phyloP scores from a whole-genome alignment of 2,797 vertebrate genomes.

The Cynodonichthys magdalenae region DNA sequence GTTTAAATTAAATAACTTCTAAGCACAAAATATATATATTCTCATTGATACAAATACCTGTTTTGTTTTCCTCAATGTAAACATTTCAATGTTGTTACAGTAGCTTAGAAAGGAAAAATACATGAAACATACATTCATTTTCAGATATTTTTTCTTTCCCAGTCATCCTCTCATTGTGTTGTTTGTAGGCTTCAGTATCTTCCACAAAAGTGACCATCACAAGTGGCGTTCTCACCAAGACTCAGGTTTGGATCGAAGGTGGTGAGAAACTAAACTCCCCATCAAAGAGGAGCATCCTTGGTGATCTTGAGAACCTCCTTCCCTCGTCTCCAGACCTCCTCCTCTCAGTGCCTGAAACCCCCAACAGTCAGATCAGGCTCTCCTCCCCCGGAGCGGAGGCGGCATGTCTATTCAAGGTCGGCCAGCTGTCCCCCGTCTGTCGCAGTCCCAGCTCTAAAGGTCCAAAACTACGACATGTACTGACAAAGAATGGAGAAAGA shows the following conservation, averaged over 20 bases:
- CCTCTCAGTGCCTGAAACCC: conserved; percentile 72
- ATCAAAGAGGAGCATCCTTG: conserved; percentile 49
- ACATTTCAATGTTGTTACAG: too few species aligned
- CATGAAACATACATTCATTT: neutral
- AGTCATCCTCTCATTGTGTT: conserved; percentile 8
- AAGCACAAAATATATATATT: neutral
- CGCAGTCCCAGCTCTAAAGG: conserved; percentile 59
- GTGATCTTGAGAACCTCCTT: conserved; percentile 60
- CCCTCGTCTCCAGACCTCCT: conserved; percentile 59
- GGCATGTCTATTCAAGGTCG: neutral
- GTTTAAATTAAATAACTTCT: neutral
- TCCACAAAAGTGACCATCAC: conserved; percentile 19
- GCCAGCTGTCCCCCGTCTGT: conserved; percentile 66
- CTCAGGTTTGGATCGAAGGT: conserved; percentile 33
- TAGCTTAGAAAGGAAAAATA: too few species aligned
- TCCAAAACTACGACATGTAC: conserved; percentile 22
- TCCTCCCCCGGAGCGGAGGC: conserved; percentile 19
- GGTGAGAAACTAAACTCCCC: conserved; percentile 38
- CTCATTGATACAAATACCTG: too few species aligned
- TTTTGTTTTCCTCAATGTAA: too few species aligned
- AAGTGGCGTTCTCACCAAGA: conserved; percentile 1
- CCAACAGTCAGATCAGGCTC: conserved; percentile 65
- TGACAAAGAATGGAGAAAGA: conserved; percentile 10
- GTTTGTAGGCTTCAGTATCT: conserved; percentile 37
- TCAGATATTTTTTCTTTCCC: neutral